A percentile compares a stretch with the other conserved stretches of the same genome.
phyloP scores from a whole-genome alignment of 2,113 vertebrate species.

The Hemicordylus capensis region DNA sequence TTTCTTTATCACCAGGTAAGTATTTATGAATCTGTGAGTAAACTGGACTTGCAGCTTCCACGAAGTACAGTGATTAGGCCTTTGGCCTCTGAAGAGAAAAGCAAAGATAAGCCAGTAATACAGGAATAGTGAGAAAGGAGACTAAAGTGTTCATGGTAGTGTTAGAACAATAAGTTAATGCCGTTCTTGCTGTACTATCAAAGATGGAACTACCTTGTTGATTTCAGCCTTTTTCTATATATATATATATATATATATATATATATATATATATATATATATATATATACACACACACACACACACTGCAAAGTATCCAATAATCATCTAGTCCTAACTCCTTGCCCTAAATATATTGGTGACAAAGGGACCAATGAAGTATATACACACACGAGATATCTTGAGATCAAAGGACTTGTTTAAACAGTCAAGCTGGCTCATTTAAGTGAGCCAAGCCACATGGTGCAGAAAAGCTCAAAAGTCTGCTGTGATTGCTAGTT shows the following conservation, averaged over 20 bases:
- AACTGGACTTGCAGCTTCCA: background rate
- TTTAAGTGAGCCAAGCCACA: background rate
- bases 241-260: no score
- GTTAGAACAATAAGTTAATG: no score
- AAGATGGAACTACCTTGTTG: no score
- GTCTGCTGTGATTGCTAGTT: background rate
- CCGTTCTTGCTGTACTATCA: no score
- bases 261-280: no score
- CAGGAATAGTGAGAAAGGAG: background rate
- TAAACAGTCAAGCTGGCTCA: background rate
- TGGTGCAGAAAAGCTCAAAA: background rate
- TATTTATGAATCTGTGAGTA: background rate
- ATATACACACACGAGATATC: background rate
- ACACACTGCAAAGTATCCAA: background rate
- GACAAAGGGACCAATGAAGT: background rate
- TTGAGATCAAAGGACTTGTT: background rate
- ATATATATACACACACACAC: background rate
- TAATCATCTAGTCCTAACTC: background rate
- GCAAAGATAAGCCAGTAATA: background rate
- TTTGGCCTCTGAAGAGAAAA: background rate
- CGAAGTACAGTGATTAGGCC: background rate
- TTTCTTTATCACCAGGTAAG: conserved; percentile 87
- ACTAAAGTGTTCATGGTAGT: background rate
- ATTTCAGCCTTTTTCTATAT: no score
- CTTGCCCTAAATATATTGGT: background rate